A percentile compares a stretch with the other conserved stretches of the same genome.
Evolutionary conservation across 2,797 vertebrate genomes (phyloP).

Genomic region (Novumbra hubbsi): DNA sequence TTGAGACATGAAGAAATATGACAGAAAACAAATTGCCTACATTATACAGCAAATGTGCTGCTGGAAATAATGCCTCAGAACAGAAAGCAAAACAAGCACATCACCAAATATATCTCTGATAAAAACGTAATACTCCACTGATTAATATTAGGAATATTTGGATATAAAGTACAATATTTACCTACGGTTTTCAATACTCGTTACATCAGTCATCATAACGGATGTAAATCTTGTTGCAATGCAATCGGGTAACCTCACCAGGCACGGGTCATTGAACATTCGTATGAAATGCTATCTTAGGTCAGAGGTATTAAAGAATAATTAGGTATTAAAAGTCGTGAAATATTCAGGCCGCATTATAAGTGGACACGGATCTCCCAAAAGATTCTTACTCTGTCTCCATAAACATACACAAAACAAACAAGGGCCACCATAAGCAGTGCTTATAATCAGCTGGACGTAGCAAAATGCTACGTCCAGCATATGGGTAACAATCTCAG

Average conservation of each 20-base stretch:
- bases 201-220: not conserved
- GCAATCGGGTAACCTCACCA: not conserved
- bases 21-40: slow-evolving; percentile 6
- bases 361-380: not conserved
- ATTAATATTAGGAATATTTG: not conserved
- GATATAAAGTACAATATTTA: not conserved
- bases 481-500: slow-evolving; percentile 62
- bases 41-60: not conserved
- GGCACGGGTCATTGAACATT: slow-evolving; percentile 13
- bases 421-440: slow-evolving; percentile 11
- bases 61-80: not conserved
- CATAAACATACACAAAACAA: not conserved
- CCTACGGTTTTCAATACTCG: not conserved
- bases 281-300: too few species aligned
- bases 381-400: slow-evolving; percentile 6
- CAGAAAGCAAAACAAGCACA: not conserved
- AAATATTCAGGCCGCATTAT: slow-evolving; percentile 3
- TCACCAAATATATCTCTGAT: not conserved
- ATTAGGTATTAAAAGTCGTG: slow-evolving; percentile 14
- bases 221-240: not conserved
- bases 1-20: not conserved
- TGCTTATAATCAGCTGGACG: slow-evolving; percentile 19
- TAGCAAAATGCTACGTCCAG: slow-evolving; percentile 43
- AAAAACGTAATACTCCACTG: not conserved
- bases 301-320: slow-evolving; percentile 13